Base-by-base conservation (phyloP, 2,888 invertebrate species). In the Rhagophthalmus giganteus region DNA sequence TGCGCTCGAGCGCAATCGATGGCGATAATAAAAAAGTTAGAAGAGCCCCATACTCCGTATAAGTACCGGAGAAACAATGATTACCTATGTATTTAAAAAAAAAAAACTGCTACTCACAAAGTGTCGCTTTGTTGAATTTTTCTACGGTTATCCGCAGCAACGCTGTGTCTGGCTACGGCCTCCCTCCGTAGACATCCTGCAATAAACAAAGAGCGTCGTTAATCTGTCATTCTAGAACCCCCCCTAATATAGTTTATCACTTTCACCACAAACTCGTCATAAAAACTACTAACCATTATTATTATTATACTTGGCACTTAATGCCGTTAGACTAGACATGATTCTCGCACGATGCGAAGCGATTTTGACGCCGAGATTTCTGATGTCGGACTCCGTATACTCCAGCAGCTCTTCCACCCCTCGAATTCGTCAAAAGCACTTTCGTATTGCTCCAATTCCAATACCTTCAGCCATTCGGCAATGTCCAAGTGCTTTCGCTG, bases 341-440 rank as follows among this genome's bases (percentile, higher is more conserved):
- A 86, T 81, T 61, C 80, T 77, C 1, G 83, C 82, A 16, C 86
- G 73, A 71, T 86, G 85, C 9, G 80, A 80, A 1, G 82, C 78
- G 62, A 82, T 82, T 55, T 79, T 80, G 20, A 86, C 76, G 0
- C 86, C 86, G 49, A 83, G 69, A 31, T 79, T 75, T 63, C 79
- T 80, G 35, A 86, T 75, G 57, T 83, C 83, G 2, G 75, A 72
- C 66, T 86, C 83, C 15, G 77, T 76, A 60, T 79, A 72, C 44
- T 78, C 73, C 54, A 83, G 66, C 49, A 84, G 65, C 50, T 82
- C 81, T 74, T 83, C 82, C 11, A 83, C 4, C 81, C 82, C 41
- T 70, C 67, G 64, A 76, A 82, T 35, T 73, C 70, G 15, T 69
- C 59, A 64, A 84, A 83, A 45, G 72, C 58, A 5, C 69, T 64